Conservation (phyloP, 2,797 vertebrate genomes). For the Crypturellus tataupa region DNA sequence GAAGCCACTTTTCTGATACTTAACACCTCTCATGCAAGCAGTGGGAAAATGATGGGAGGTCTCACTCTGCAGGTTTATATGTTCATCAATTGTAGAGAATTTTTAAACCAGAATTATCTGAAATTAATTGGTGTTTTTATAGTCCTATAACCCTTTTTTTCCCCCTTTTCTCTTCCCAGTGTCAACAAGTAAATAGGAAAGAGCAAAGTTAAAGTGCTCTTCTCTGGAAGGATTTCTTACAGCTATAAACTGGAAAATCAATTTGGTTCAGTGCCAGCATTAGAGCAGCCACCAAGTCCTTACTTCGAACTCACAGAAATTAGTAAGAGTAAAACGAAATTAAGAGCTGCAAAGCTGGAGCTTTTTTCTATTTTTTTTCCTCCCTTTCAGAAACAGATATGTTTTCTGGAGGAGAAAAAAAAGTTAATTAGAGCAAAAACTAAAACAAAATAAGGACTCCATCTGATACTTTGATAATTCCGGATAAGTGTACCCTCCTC, state of each 20-base stretch:
- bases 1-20: neutral
- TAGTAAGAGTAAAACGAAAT: neutral
- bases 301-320: neutral
- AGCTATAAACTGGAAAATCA: neutral
- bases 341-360: neutral
- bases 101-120: neutral
- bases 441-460: neutral
- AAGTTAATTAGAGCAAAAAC: neutral
- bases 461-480: neutral
- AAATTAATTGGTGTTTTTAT: neutral
- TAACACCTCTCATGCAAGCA: neutral
- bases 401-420: neutral
- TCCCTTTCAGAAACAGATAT: neutral
- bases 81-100: neutral
- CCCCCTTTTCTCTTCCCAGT: neutral
- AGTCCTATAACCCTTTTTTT: neutral
- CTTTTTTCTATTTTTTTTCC: neutral
- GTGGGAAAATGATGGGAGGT: neutral
- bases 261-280: neutral
- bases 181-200: neutral
- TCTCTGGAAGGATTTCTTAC: neutral
- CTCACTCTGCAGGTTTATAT: neutral
- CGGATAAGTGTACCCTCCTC: neutral
- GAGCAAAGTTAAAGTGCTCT: neutral
- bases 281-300: neutral